Base-by-base conservation (phyloP, 2,888 invertebrate genomes). In the Phengaris arion region DNA sequence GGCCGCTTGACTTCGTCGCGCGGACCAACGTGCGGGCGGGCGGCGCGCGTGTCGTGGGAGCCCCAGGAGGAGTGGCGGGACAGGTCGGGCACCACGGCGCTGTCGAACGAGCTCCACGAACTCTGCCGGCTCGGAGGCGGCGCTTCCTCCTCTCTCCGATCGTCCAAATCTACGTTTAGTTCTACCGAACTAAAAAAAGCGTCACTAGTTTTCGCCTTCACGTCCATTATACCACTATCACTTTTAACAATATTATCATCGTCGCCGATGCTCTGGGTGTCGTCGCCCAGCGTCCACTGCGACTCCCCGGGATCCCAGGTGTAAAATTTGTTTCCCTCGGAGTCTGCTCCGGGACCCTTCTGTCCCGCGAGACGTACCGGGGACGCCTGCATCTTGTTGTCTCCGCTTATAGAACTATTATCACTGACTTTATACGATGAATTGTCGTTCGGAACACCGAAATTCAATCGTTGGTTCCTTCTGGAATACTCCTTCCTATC, bases 1-100 rank as follows among this genome's bases (percentile, higher is more conserved):
- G 87, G 86, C 48, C 85, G 85, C 54, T 89, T 92, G 76, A 68
- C 69, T 76, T 83, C 86, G 78, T 82, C 81, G 68, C 83, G 79
- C 59, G 84, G 83, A n/a, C 81, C 86, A 78, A 82, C 81, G 69
- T 83, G 79, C 59, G 84, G 83, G 22, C 81, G 80, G 48, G 81
- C 80, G 73, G 80, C 95, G 68, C 95, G 93, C 74, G 95, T 94
- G 84, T 96, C 96, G 74, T 95, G 95, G n/a, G 96, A 96, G 77
- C 97, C 97, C 97, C 97, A 97, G 64, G 97, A 97, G 80, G 97
- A 96, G 85, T 97, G 97, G 10, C 97, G 94, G 77, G 96, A 96
- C 52, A 96, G 95, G 81, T 96, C 96, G 78, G 96, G 91, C 72
- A 95, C 96, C 55, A 96, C 96, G 48, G 96, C 97, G 85, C 97